Evolutionary conservation across 2,797 vertebrate species (phyloP), one percentile per base, ranked within the genome.

Genomic region (Bothrops alternatus): DNA sequence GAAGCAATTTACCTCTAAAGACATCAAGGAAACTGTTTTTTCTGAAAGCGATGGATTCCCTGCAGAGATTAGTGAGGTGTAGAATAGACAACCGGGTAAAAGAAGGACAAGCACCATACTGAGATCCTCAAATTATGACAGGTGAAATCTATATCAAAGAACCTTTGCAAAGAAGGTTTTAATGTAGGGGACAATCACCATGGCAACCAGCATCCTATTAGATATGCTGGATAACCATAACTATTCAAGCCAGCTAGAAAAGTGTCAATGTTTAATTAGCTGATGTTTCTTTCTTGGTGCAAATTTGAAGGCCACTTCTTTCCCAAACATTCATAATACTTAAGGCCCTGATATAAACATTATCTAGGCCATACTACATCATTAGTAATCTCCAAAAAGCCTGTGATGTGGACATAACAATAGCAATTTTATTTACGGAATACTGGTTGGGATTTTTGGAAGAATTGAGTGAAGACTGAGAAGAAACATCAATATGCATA

Each of bases 171-270:
- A 82, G 28, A 37, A 42, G 26, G 56, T 56, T 82, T 90, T 42
- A 55, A 61, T 61, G n/a, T 42, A 10, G 20, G 16, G 73, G 86
- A 5, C 86, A 11, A 47, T 93, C n/a, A 16, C 65, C 65, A 88
- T 55, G 90, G 90, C 63, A 93, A 93, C 89, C 16, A 10, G 56
- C 57, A 91, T 88, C 86, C 65, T n/a, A 50, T 90, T 60, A 37
- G 28, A 55, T 65, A 60, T 57, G 56, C 56, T 42, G 56, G 89
- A 55, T 78, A 47, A 65, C 86, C 25, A 26, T 61, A 90, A 88
- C 37, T 88, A 11, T 88, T 57, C 78, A 86, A 60, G 42, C n/a
- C 26, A 88, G 20, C 56, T 4, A 12, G 18, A 57, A 28, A 56
- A 26, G 1, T 28, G 60, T 37, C n/a, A 28, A 5, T 2, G 10